These are phyloP conservation scores for Acanthochromis polyacanthus DNA, from an alignment of 2,113 vertebrate genomes.

Conservation along the genomic window DNA sequence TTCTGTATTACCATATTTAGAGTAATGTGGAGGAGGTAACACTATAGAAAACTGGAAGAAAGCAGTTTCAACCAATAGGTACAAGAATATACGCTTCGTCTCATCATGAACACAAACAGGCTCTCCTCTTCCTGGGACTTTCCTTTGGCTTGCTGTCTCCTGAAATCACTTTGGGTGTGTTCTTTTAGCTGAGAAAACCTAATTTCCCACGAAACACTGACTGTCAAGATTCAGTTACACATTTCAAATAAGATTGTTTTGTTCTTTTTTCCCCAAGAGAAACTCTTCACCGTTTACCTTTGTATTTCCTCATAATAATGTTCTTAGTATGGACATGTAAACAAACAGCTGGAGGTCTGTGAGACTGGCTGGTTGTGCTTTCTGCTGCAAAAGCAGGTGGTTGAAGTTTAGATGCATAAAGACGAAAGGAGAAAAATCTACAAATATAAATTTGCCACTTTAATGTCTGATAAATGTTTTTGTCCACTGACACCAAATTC, in stretches of 20 bases:
- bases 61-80: not conserved
- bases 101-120: not conserved
- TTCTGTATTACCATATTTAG: not conserved
- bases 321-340: too few species aligned
- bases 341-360: too few species aligned
- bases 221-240: not conserved
- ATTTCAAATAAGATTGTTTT: not conserved
- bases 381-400: too few species aligned
- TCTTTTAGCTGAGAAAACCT: not conserved
- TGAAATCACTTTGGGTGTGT: slow-evolving; percentile 2
- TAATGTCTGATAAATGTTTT: not conserved
- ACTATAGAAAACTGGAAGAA: not conserved
- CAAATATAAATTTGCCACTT: not conserved
- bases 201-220: not conserved
- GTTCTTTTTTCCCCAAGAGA: not conserved
- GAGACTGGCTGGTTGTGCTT: too few species aligned
- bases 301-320: too few species aligned
- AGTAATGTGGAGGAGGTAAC: not conserved
- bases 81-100: not conserved
- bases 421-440: not conserved
- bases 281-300: too few species aligned
- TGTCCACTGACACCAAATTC: not conserved
- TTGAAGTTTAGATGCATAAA: not conserved
- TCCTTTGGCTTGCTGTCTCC: not conserved
- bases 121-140: slow-evolving; percentile 38